Evolutionary conservation across 2,113 vertebrate genomes (phyloP).

Genomic region (Serinus canaria): DNA sequence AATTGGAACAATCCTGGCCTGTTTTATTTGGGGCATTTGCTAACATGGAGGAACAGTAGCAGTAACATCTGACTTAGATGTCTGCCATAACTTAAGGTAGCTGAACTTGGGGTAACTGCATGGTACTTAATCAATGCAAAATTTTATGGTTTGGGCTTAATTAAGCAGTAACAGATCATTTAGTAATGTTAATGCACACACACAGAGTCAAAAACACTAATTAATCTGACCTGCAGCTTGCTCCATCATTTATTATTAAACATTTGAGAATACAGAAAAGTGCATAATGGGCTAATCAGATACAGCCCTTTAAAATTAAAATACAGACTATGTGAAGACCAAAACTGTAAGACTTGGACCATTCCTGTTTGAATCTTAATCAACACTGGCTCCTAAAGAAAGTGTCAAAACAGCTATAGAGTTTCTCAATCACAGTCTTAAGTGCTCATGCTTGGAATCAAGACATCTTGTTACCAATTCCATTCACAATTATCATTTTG

Average conservation of each 20-base stretch:
- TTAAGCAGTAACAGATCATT: not conserved
- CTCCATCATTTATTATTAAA: slow-evolving; percentile 62
- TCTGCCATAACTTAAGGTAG: not conserved
- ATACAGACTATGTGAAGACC: not conserved
- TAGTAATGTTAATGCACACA: not conserved
- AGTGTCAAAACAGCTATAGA: not conserved
- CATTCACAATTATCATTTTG: not conserved
- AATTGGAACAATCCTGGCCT: not conserved
- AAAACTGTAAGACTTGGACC: not conserved
- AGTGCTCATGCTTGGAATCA: not conserved
- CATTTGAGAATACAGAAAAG: slow-evolving; percentile 21
- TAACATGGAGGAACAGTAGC: slow-evolving; percentile 1
- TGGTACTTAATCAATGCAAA: slow-evolving; percentile 38
- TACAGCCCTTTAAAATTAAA: not conserved
- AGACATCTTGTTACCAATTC: not conserved
- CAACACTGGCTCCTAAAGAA: not conserved
- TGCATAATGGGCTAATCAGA: not conserved
- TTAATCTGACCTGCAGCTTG: slow-evolving; percentile 45
- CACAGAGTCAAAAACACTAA: slow-evolving; percentile 9
- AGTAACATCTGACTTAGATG: not conserved
- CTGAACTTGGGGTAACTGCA: not conserved
- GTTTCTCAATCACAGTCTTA: not conserved
- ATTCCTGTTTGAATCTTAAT: not conserved
- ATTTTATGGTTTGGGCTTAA: not conserved
- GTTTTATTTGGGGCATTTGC: not conserved